phyloP scores from a whole-genome alignment of 2,888 invertebrate genomes.

The Scrobipalpa atriplicella region DNA sequence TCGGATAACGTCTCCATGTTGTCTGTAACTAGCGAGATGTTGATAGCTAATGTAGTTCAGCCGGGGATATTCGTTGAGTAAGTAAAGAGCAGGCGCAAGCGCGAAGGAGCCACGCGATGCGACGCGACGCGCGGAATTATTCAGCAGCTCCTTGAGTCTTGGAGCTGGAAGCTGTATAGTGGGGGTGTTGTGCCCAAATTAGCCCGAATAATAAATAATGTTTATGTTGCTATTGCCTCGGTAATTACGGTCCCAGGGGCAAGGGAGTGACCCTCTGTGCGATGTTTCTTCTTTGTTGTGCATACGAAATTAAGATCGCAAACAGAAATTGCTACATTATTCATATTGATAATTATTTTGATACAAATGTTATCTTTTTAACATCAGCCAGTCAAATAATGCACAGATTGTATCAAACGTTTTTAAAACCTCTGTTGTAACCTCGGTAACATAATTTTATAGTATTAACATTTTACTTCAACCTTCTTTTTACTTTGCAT shows the following conservation, averaged over 20 bases:
- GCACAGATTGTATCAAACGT: too few relatives aligned
- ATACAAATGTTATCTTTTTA: neutral
- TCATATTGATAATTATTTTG: slow-evolving; percentile 3
- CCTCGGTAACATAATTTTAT: too few relatives aligned
- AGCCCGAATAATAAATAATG: slow-evolving; percentile 22
- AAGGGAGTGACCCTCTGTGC: slow-evolving; percentile 12
- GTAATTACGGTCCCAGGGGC: slow-evolving; percentile 16
- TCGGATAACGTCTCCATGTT: neutral
- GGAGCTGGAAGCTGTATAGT: neutral
- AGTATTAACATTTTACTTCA: too few relatives aligned
- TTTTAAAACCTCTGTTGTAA: too few relatives aligned
- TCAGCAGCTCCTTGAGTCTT: slow-evolving; percentile 12
- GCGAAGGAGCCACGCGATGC: too few relatives aligned
- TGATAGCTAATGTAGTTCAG: neutral
- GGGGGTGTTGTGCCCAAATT: slow-evolving; percentile 5
- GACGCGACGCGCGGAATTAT: slow-evolving; percentile 16
- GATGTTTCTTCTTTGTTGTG: neutral
- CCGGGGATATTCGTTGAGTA: neutral
- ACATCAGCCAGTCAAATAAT: neutral
- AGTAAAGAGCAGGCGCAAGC: neutral
- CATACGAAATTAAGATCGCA: neutral
- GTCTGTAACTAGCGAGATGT: neutral
- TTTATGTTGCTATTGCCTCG: slow-evolving; percentile 12
- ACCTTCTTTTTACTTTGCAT: too few relatives aligned
- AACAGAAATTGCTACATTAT: slow-evolving; percentile 1